Evolutionary conservation across 2,797 vertebrate genomes (phyloP), one percentile per base, ranked within the genome.

Genomic region (Amazona ochrocephala): DNA sequence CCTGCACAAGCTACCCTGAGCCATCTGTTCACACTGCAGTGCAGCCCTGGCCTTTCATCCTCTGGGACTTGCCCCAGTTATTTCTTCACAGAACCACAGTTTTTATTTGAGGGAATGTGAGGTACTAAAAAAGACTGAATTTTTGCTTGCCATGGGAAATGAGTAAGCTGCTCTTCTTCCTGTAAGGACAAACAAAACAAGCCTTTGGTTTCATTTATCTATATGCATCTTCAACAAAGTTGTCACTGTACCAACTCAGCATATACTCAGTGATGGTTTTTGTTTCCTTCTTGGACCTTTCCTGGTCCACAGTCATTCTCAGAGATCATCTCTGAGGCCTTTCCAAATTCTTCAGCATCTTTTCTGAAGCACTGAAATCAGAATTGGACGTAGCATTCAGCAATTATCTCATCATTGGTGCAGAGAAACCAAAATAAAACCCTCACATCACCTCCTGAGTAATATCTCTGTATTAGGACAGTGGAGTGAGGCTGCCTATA

Each of bases 11-110:
- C 51, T 54, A 16, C 56, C 34, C 29, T 0, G 0, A 22, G 44
- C 12, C 56, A 42, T 34, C 16, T 2, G 0, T 51, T 75, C 19
- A 22, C 32, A 0, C 37, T 29, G 27, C 30, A 4, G 2, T 7
- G n/a, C 53, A 44, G 48, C 65, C 41, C 66, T 30, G 24, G 17
- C 53, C 50, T 87, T 65, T 54, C 27, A 10, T 30, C 84, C 8
- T 14, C 26, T 61, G 65, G 3, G 56, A 30, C 42, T 61, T 32
- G 18, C 37, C 50, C 14, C 45, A 3, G 21, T 47, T 58, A 37
- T 30, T 75, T 73, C 54, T 54, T 82, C 50, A 56, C 51, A 60
- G 50, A 84, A 44, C 18, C 32, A 7, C 13, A 3, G 30, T 47
- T 95, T 60, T 48, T 18, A 7, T 15, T 21, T 65, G 34, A n/a